Evolutionary conservation across 2,888 invertebrate genomes (phyloP).

Genomic region (Odontocerum albicorne): DNA sequence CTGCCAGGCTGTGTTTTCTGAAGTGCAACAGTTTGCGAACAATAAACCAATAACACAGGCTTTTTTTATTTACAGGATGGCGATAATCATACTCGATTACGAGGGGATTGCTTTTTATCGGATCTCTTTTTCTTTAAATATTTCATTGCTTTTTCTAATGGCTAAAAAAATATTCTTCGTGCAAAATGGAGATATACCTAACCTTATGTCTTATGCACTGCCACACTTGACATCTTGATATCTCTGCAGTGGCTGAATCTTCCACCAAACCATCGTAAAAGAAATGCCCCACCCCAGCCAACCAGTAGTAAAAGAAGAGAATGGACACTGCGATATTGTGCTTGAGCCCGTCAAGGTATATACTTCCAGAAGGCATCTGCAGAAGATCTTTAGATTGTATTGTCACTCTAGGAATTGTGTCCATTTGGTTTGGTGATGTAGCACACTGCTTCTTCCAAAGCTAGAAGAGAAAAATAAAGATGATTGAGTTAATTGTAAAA

Average conservation of each 20-base stretch:
- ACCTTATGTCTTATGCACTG: constrained; percentile 70
- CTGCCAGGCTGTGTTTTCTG: too few species aligned
- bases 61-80: too few species aligned
- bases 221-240: constrained; percentile 72
- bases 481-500: too few species aligned
- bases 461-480: constrained; percentile 43
- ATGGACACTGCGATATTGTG: constrained; percentile 68
- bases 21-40: too few species aligned
- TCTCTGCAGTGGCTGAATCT: constrained; percentile 76
- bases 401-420: constrained; percentile 44
- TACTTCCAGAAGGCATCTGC: constrained; percentile 62
- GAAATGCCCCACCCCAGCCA: constrained; percentile 68
- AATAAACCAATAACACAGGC: too few species aligned
- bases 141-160: too few species aligned
- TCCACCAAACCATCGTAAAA: constrained; percentile 65
- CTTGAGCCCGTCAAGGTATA: constrained; percentile 62
- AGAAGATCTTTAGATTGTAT: constrained; percentile 57
- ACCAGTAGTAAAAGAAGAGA: constrained; percentile 69
- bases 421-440: constrained; percentile 56
- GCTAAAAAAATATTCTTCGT: too few species aligned
- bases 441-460: constrained; percentile 55
- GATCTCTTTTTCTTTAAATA: too few species aligned
- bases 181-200: too few species aligned
- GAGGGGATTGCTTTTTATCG: too few species aligned
- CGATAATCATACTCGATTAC: too few species aligned